These are phyloP conservation scores for Oscheius sp. DNA, from an alignment of 2,888 invertebrate species.

Conservation along the genomic window DNA sequence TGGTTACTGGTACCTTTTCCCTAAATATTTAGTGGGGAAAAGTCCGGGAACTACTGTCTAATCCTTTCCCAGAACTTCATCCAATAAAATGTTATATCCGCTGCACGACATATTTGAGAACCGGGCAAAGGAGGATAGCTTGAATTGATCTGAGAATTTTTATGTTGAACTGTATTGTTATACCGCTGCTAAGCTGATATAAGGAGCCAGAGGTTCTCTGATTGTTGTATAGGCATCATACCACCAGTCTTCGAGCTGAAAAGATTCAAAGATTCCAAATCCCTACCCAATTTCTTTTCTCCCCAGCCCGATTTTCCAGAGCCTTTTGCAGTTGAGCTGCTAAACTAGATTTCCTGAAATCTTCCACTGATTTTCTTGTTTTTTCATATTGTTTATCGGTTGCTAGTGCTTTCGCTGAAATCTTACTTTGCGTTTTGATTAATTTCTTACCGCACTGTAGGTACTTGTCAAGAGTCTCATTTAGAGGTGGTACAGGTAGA, in stretches of 20 bases:
- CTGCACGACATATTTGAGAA: constrained; percentile 46
- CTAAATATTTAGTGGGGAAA: constrained; percentile 31
- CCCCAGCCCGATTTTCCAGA: constrained; percentile 40
- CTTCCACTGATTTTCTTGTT: constrained; percentile 40
- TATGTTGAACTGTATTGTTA: neutral
- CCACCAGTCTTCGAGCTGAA: constrained; percentile 63
- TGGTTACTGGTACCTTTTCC: constrained; percentile 50
- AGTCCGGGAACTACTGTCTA: constrained; percentile 33
- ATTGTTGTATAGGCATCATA: constrained; percentile 58
- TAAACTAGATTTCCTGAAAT: constrained; percentile 43
- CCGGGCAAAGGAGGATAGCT: constrained; percentile 37
- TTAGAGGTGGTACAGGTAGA: constrained; percentile 51
- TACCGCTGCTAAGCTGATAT: constrained; percentile 40
- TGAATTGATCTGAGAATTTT: constrained; percentile 28
- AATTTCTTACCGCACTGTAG: constrained; percentile 44
- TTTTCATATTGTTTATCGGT: constrained; percentile 34
- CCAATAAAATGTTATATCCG: constrained; percentile 46
- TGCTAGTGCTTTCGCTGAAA: constrained; percentile 47
- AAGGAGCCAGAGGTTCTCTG: constrained; percentile 50
- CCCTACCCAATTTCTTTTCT: constrained; percentile 54
- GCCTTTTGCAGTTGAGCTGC: constrained; percentile 44
- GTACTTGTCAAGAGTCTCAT: constrained; percentile 53
- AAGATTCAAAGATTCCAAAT: neutral
- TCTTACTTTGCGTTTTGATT: neutral
- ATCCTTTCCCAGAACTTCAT: constrained; percentile 46